Percentiles rank a stretch among this genome's conserved stretches.
These are phyloP conservation scores for Apostichopus californicus DNA, from an alignment of 35 echinoderm and acorn worm species.

Conservation along the genomic window DNA sequence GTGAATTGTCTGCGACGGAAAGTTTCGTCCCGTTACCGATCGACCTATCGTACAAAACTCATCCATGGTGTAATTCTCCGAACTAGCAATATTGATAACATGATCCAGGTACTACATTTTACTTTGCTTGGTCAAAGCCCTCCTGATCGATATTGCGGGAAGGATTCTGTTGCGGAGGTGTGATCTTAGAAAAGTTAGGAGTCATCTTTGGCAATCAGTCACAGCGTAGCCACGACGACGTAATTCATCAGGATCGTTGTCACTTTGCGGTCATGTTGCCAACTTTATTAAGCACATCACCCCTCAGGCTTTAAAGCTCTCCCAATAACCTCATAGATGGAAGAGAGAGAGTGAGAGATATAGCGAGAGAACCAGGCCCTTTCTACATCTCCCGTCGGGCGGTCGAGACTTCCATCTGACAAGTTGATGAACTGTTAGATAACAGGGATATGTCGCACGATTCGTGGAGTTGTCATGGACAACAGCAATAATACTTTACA, in stretches of 20 bases:
- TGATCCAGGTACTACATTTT: too few species aligned
- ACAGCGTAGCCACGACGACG: background rate
- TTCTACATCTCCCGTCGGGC: background rate
- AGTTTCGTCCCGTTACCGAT: too few species aligned
- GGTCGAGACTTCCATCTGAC: background rate
- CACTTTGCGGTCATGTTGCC: conserved; percentile 2
- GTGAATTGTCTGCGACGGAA: too few species aligned
- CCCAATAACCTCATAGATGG: background rate
- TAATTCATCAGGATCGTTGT: background rate
- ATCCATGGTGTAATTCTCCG: too few species aligned
- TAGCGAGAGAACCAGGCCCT: background rate
- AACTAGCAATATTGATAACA: too few species aligned
- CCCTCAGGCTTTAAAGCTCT: background rate
- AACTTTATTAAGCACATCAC: background rate
- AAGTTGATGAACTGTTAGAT: conserved; percentile 16
- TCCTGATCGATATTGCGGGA: too few species aligned
- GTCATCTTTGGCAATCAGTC: background rate
- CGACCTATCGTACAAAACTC: too few species aligned
- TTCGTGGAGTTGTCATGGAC: background rate
- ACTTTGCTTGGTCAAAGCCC: too few species aligned
- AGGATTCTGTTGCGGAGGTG: too few species aligned
- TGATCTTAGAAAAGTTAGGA: background rate
- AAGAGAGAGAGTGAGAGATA: background rate
- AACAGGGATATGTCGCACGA: background rate
- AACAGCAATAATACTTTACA: conserved; percentile 18